These are phyloP conservation scores for Helicoverpa assulta DNA, from an alignment of 2,888 invertebrate species.

Conservation along the genomic window DNA sequence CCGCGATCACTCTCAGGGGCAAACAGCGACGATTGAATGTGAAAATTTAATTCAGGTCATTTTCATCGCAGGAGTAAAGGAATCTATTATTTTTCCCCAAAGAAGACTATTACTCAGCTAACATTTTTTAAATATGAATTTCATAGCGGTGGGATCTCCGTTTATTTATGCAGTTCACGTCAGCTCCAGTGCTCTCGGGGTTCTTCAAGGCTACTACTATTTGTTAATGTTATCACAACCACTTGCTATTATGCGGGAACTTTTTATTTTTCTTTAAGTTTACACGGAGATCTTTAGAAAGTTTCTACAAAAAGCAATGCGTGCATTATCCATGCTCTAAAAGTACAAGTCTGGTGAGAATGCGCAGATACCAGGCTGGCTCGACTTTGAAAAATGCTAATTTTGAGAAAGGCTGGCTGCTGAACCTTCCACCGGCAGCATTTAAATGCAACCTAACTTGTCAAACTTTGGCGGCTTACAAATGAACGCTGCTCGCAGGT, in stretches of 20 bases:
- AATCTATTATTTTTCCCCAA: conserved; percentile 84
- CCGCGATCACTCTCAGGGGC: conserved; percentile 83
- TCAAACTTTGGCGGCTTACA: conserved; percentile 81
- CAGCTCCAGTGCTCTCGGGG: conserved; percentile 44
- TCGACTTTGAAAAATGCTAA: conserved; percentile 83
- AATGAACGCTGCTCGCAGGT: conserved; percentile 74
- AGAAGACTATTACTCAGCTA: conserved; percentile 80
- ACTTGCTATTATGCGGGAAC: conserved; percentile 65
- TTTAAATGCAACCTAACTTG: conserved; percentile 85
- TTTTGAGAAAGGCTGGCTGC: conserved; percentile 68
- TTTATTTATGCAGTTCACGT: conserved; percentile 69
- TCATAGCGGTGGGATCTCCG: conserved; percentile 53
- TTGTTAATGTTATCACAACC: conserved; percentile 66
- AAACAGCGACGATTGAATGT: conserved; percentile 88
- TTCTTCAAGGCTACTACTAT: conserved; percentile 48
- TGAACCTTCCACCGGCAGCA: conserved; percentile 70
- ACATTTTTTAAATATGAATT: conserved; percentile 72
- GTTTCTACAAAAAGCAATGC: conserved; percentile 30
- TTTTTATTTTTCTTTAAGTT: conserved; percentile 63
- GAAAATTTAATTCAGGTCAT: conserved; percentile 89
- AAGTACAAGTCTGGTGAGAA: conserved; percentile 45
- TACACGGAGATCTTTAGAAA: conserved; percentile 56
- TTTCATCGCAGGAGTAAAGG: conserved; percentile 80
- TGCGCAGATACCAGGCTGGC: conserved; percentile 68
- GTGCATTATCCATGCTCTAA: conserved; percentile 23